phyloP scores from a whole-genome alignment of 1,140 invertebrate species.

The Zaprionus capensis region DNA sequence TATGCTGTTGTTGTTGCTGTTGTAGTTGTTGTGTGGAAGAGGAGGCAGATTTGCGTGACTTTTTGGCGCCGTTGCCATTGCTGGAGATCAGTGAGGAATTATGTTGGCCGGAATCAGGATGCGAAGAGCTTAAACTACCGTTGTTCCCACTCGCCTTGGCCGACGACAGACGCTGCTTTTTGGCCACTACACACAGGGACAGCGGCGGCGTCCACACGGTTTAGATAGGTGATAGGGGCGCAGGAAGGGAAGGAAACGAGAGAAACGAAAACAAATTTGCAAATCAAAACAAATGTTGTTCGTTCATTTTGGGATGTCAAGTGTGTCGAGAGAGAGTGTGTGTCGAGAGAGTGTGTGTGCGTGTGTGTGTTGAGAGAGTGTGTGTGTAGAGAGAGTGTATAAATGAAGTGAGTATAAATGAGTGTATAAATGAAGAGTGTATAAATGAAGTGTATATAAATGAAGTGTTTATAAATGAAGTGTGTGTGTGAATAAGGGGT shows the following conservation, averaged over 20 bases:
- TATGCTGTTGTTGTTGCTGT: constrained; percentile 41
- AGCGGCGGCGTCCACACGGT: constrained; percentile 23
- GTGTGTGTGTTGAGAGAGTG: no score
- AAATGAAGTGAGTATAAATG: no score
- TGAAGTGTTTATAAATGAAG: no score
- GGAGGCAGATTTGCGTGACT: constrained; percentile 56
- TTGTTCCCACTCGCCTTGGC: constrained; percentile 45
- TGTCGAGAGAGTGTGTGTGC: no score
- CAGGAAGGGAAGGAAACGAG: constrained; percentile 7
- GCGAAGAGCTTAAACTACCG: constrained; percentile 43
- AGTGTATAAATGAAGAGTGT: no score
- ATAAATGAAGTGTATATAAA: no score
- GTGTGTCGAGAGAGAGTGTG: no score
- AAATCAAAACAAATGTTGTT: constrained; percentile 69
- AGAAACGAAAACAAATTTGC: constrained; percentile 43
- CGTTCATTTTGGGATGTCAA: constrained; percentile 27
- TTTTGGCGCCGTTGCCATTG: constrained; percentile 60
- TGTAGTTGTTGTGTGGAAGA: constrained; percentile 41
- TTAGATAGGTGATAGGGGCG: background rate
- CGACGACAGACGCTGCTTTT: constrained; percentile 37
- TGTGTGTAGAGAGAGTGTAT: no score
- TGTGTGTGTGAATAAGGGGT: constrained; percentile 22
- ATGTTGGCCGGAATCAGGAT: constrained; percentile 46
- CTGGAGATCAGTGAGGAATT: constrained; percentile 68
- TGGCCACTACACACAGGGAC: constrained; percentile 42